These are phyloP conservation scores for Leptinotarsa tumamoca DNA, from an alignment of 2,888 invertebrate species.

Conservation along the genomic window DNA sequence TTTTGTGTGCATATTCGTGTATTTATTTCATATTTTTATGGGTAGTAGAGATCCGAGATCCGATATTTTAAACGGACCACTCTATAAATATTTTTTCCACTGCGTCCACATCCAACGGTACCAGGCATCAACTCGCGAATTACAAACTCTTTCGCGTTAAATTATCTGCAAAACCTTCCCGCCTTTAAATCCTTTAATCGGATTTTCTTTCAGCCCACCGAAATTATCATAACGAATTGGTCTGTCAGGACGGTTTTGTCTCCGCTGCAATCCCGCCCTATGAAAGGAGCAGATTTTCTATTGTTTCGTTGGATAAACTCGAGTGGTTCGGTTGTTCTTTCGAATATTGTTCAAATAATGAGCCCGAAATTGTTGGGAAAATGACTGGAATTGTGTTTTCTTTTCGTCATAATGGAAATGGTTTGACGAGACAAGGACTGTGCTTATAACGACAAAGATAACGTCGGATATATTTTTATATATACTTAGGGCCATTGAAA, in stretches of 20 bases:
- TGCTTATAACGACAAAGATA: too few species aligned
- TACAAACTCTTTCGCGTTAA: neutral
- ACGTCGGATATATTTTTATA: too few species aligned
- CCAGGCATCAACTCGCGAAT: neutral
- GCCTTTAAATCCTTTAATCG: neutral
- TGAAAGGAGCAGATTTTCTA: neutral
- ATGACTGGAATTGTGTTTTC: too few species aligned
- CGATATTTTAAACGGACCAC: neutral
- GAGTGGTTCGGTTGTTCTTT: neutral
- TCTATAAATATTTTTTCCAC: neutral
- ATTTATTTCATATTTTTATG: too few species aligned
- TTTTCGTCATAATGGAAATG: too few species aligned
- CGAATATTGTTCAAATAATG: neutral
- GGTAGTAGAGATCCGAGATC: too few species aligned
- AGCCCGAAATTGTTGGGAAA: too few species aligned
- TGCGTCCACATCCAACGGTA: neutral
- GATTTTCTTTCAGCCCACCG: neutral
- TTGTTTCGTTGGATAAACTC: neutral
- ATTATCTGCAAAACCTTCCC: neutral
- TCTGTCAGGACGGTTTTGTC: neutral
- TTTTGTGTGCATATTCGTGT: too few species aligned
- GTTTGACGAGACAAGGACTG: too few species aligned
- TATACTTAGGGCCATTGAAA: too few species aligned
- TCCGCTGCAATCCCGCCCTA: neutral
- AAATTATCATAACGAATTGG: constrained; percentile 3